Conservation (phyloP, 2,113 vertebrate species). For the Lethenteron camtschaticum region DNA sequence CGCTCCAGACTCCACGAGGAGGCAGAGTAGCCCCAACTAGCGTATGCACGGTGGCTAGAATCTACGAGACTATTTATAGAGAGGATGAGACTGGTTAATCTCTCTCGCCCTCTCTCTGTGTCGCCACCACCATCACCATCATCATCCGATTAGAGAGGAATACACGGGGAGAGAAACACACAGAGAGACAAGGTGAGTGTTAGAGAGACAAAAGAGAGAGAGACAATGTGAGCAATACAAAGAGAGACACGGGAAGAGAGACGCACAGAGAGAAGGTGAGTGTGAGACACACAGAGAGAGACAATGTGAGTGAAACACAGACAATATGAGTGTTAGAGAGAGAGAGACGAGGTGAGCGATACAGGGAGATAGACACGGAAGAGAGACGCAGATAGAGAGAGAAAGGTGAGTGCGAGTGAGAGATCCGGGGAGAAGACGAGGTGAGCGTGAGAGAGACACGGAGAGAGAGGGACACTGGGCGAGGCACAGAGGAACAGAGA, state of each 20-base stretch:
- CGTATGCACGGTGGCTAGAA: constrained; percentile 7
- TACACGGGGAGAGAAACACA: constrained; percentile 6
- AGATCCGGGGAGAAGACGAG: not conserved
- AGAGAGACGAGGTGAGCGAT: not conserved
- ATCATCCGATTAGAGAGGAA: not conserved
- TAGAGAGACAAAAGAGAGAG: too few relatives aligned
- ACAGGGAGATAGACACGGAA: not conserved
- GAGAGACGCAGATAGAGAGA: not conserved
- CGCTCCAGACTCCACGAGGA: constrained; percentile 14
- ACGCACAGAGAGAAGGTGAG: too few relatives aligned
- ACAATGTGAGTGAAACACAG: not conserved
- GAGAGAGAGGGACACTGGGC: not conserved
- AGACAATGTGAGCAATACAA: too few relatives aligned
- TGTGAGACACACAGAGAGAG: too few relatives aligned
- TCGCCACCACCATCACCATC: not conserved
- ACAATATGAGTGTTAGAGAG: not conserved
- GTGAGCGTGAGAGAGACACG: not conserved
- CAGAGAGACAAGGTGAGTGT: not conserved
- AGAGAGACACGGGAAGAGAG: too few relatives aligned
- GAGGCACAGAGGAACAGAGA: too few relatives aligned
- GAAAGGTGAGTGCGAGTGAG: not conserved
- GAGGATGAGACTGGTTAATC: not conserved
- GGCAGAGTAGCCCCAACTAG: too few relatives aligned
- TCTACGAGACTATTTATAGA: constrained; percentile 9
- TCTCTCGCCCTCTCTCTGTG: not conserved